phyloP scores from a whole-genome alignment of 2,797 vertebrate genomes.

The Vireo griseus region DNA sequence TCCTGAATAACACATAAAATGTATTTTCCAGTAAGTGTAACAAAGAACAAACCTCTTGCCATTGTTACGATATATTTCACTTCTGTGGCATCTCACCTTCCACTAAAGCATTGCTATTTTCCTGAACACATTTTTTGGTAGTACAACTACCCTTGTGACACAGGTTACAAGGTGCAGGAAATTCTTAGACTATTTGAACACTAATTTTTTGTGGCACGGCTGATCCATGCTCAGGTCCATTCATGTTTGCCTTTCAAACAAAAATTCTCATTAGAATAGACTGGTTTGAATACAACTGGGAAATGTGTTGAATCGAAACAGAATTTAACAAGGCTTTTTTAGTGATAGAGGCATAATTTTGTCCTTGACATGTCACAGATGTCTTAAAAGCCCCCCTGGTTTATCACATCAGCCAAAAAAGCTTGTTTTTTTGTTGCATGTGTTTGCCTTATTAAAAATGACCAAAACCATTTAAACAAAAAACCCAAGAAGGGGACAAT shows the following conservation, averaged over 20 bases:
- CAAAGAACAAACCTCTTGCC: neutral
- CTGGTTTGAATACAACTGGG: neutral
- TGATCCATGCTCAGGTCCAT: neutral
- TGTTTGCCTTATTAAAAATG: neutral
- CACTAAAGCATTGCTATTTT: neutral
- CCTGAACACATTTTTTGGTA: neutral
- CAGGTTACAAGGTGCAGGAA: neutral
- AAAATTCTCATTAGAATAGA: neutral
- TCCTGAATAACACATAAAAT: neutral
- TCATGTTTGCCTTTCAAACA: neutral
- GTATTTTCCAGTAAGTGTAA: neutral
- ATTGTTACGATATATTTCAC: neutral
- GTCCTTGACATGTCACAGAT: neutral
- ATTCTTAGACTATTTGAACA: neutral
- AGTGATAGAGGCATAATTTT: neutral
- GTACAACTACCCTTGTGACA: neutral
- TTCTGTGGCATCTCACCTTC: neutral
- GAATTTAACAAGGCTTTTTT: neutral
- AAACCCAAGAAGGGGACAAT: slow-evolving; percentile 8
- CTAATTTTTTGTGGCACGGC: neutral
- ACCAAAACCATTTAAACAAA: neutral
- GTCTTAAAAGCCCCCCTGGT: neutral
- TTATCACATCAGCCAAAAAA: neutral
- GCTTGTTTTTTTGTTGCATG: no score
- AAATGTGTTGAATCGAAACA: neutral